Evolutionary conservation across 2,888 invertebrate species (phyloP).

Genomic region (Sclerodermus sp.): DNA sequence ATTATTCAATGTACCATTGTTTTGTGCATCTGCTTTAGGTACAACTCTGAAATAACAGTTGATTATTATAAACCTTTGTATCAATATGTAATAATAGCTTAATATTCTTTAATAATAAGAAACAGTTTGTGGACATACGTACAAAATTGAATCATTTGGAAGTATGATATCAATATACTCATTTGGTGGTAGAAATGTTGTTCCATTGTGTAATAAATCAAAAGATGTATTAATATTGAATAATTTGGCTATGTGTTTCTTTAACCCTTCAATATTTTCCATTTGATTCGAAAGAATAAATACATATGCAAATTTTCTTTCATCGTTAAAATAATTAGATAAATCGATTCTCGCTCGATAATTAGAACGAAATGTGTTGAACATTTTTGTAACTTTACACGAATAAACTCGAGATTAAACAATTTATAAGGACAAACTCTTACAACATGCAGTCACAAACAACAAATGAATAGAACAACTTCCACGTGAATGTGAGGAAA

Average conservation of each 20-base stretch:
- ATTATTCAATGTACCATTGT: too few species aligned
- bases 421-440: too few species aligned
- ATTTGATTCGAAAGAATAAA: slow-evolving; percentile 43
- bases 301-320: slow-evolving; percentile 39
- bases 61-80: too few species aligned
- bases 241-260: slow-evolving; percentile 43
- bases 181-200: slow-evolving; percentile 47
- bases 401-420: too few species aligned
- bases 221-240: slow-evolving; percentile 50
- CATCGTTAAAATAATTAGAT: slow-evolving; percentile 40
- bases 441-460: too few species aligned
- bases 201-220: slow-evolving; percentile 43
- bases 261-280: slow-evolving; percentile 39
- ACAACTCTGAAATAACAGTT: too few species aligned
- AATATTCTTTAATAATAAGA: background rate
- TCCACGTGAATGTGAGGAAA: too few species aligned
- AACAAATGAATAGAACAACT: too few species aligned
- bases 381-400: too few species aligned
- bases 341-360: slow-evolving; percentile 47
- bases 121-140: slow-evolving; percentile 16
- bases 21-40: too few species aligned
- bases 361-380: slow-evolving; percentile 19
- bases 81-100: background rate
- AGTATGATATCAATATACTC: slow-evolving; percentile 47
- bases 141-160: slow-evolving; percentile 36